These are phyloP conservation scores for Drosophila subsilvestris DNA, from an alignment of 2,888 invertebrate genomes.

Conservation along the genomic window DNA sequence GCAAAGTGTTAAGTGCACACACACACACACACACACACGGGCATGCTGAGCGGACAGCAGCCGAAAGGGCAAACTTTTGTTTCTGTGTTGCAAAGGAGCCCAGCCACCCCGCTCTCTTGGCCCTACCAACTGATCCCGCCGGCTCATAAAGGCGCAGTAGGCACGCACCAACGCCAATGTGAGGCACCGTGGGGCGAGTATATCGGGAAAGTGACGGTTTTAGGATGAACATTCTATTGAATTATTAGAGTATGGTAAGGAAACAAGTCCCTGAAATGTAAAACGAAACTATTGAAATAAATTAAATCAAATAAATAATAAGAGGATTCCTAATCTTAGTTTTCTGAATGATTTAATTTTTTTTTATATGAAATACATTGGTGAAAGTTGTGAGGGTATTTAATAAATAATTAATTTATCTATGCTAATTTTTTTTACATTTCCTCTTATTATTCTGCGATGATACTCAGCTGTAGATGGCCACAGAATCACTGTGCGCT, in stretches of 20 bases:
- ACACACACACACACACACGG: conserved; percentile 5
- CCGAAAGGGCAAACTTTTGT: conserved; percentile 63
- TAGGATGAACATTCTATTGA: too few relatives aligned
- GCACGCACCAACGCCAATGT: conserved; percentile 55
- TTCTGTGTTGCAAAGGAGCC: conserved; percentile 38
- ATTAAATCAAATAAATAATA: too few relatives aligned
- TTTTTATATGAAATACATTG: too few relatives aligned
- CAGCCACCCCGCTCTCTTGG: conserved; percentile 1
- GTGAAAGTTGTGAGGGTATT: too few relatives aligned
- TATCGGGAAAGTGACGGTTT: too few relatives aligned
- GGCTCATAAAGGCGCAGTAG: conserved; percentile 58
- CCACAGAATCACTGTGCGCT: conserved; percentile 16
- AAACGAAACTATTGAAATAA: too few relatives aligned
- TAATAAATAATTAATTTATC: too few relatives aligned
- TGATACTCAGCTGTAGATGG: not conserved
- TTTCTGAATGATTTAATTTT: too few relatives aligned
- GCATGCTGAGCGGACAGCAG: conserved; percentile 48
- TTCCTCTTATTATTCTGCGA: not conserved
- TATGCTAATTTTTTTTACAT: too few relatives aligned
- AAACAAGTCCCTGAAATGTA: too few relatives aligned
- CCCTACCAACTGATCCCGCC: conserved; percentile 11
- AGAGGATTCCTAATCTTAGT: too few relatives aligned
- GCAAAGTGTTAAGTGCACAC: conserved; percentile 68
- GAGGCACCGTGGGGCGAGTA: conserved; percentile 35
- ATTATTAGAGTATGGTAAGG: too few relatives aligned